A percentile compares a stretch with the other conserved stretches of the same genome.
Conservation (phyloP, 30 jellyfish, hydroid and myxozoan species). For the Aurelia aurita complex sp. Pacific region DNA sequence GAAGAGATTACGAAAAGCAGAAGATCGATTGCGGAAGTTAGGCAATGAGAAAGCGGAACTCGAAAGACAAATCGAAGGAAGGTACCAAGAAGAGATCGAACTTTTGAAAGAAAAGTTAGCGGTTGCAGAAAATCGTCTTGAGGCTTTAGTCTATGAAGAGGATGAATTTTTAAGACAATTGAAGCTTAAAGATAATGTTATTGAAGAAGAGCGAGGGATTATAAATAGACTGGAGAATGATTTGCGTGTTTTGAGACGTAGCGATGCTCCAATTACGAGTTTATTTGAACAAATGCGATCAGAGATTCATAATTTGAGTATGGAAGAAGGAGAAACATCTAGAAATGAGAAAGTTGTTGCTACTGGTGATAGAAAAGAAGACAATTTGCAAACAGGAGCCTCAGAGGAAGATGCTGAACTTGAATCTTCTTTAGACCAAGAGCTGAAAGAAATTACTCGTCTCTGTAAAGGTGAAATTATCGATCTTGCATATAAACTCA, state of each 20-base stretch:
- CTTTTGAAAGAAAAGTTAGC: conserved; percentile 19
- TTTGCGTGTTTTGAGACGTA: neutral
- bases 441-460: conserved; percentile 47
- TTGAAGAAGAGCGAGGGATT: conserved; percentile 12
- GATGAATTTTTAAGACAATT: conserved; percentile 9
- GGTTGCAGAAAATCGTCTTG: conserved; percentile 11
- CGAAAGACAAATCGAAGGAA: conserved; percentile 26
- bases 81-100: conserved; percentile 23
- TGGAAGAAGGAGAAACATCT: neutral
- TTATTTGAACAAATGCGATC: conserved; percentile 30
- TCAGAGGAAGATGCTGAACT: neutral
- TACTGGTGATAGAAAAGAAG: neutral
- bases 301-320: conserved; percentile 41
- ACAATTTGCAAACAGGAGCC: neutral
- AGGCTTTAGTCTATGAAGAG: neutral
- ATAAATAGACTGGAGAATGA: conserved; percentile 1
- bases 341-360: neutral
- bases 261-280: neutral
- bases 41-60: conserved; percentile 46
- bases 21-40: conserved; percentile 35
- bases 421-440: conserved; percentile 33
- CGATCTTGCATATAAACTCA: conserved; percentile 55
- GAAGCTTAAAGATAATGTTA: conserved; percentile 9
- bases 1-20: conserved; percentile 59
- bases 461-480: conserved; percentile 50